Percentiles rank a stretch among this genome's conserved stretches.
These are phyloP conservation scores for Nilaparvata lugens DNA, from an alignment of 1,140 invertebrate species.

Conservation along the genomic window DNA sequence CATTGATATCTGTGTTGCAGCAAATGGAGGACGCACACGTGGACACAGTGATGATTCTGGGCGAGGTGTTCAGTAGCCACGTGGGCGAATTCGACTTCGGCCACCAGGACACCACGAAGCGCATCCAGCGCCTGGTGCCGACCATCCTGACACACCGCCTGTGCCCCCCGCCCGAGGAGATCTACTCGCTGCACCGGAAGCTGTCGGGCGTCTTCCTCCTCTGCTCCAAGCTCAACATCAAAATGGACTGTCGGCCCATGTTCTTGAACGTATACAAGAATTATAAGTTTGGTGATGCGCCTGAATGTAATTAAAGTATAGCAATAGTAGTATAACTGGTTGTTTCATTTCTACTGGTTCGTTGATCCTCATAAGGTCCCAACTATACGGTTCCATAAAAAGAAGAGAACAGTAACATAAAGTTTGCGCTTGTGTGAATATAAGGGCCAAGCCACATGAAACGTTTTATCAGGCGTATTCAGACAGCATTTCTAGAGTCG, in stretches of 20 bases:
- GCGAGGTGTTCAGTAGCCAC: slow-evolving; percentile 75
- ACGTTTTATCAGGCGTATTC: no score
- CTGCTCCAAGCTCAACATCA: slow-evolving; percentile 81
- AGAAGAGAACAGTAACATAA: no score
- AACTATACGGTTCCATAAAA: no score
- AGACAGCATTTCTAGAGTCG: no score
- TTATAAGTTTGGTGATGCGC: slow-evolving; percentile 38
- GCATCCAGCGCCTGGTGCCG: slow-evolving; percentile 79
- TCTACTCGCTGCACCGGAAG: slow-evolving; percentile 97
- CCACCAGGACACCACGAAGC: slow-evolving; percentile 62
- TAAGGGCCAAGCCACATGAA: no score
- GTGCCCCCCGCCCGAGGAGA: slow-evolving; percentile 96
- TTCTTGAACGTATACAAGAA: slow-evolving; percentile 72
- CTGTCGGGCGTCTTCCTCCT: slow-evolving; percentile 94
- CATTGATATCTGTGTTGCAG: no score
- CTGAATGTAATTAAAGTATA: no score
- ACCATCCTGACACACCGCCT: slow-evolving; percentile 90
- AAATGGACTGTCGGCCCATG: slow-evolving; percentile 75
- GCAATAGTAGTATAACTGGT: no score
- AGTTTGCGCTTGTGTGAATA: no score
- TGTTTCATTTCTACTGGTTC: no score
- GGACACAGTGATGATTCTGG: slow-evolving; percentile 91
- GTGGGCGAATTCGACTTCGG: slow-evolving; percentile 80
- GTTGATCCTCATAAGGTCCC: no score
- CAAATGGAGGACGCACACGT: slow-evolving; percentile 91